Percentiles rank a stretch among this genome's conserved stretches.
phyloP scores from a whole-genome alignment of 2,113 vertebrate genomes.

The Ascaphus truei region DNA sequence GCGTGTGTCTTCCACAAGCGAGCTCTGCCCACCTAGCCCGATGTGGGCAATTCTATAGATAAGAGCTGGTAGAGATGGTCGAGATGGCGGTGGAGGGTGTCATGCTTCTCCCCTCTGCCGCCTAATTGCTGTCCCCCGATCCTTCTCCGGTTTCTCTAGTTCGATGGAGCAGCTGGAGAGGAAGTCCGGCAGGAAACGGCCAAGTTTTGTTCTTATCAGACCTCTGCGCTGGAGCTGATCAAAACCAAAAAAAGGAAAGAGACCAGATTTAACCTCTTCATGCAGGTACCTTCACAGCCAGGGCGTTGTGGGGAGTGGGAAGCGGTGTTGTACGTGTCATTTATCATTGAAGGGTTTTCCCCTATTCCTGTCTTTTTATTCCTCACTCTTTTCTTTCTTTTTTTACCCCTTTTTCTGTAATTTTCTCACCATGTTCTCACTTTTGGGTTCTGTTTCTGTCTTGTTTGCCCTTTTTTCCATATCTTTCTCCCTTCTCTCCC shows the following conservation, averaged over 20 bases:
- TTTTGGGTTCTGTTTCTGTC: neutral
- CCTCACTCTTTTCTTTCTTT: neutral
- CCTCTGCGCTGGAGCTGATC: constrained; percentile 85
- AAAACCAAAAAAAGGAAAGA: constrained; percentile 90
- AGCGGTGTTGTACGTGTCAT: neutral
- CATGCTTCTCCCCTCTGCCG: no score
- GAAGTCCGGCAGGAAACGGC: constrained; percentile 83
- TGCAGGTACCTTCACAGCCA: constrained; percentile 62
- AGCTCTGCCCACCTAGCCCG: no score
- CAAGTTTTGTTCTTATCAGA: constrained; percentile 82
- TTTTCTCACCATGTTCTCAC: neutral
- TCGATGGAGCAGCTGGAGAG: constrained; percentile 76
- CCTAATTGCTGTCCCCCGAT: no score
- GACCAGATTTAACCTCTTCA: constrained; percentile 76
- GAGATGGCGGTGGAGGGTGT: no score
- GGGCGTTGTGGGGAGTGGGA: constrained; percentile 55
- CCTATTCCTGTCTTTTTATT: neutral
- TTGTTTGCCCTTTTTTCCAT: no score
- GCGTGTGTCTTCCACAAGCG: no score
- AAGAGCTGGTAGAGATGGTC: no score
- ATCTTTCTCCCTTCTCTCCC: neutral
- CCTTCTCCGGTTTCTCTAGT: constrained; percentile 65
- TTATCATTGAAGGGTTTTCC: neutral
- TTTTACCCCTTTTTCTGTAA: neutral
- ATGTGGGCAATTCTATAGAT: no score